Evolutionary conservation across 2,113 vertebrate species (phyloP).

Genomic region (Monopterus albus): DNA sequence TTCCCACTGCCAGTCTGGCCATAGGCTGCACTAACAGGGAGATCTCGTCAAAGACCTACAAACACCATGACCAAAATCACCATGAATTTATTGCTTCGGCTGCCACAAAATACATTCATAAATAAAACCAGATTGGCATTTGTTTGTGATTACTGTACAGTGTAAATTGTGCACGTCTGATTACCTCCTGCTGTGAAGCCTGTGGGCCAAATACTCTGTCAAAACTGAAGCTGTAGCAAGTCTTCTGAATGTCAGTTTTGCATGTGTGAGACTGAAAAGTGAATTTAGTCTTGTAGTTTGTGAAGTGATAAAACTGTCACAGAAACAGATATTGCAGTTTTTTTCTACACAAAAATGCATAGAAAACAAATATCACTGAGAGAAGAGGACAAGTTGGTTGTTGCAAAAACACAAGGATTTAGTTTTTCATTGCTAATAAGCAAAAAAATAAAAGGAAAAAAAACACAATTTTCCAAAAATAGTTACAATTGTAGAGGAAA

Average conservation of each 20-base stretch:
- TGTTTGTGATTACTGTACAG: no score
- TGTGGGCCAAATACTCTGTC: slow-evolving; percentile 87
- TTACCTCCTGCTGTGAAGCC: slow-evolving; percentile 80
- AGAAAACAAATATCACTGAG: neutral
- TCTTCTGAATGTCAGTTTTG: slow-evolving; percentile 81
- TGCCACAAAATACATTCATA: no score
- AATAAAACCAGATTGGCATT: no score
- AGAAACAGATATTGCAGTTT: no score
- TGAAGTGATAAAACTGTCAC: neutral
- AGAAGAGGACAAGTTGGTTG: no score
- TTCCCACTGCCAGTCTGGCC: slow-evolving; percentile 94
- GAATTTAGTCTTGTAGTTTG: neutral
- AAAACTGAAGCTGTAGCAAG: slow-evolving; percentile 89
- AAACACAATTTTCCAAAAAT: no score
- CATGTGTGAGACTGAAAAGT: slow-evolving; percentile 83
- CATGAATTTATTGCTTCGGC: neutral
- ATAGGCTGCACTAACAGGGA: slow-evolving; percentile 90
- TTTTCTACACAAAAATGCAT: slow-evolving; percentile 82
- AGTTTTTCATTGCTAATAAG: neutral
- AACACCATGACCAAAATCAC: neutral
- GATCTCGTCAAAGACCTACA: slow-evolving; percentile 91
- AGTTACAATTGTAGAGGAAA: no score
- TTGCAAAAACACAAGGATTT: neutral
- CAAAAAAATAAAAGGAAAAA: neutral
- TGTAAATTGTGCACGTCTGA: neutral